Percentiles rank a stretch among this genome's conserved stretches.
phyloP scores from a whole-genome alignment of 2,797 vertebrate genomes.

The Phalloptychus januarius region DNA sequence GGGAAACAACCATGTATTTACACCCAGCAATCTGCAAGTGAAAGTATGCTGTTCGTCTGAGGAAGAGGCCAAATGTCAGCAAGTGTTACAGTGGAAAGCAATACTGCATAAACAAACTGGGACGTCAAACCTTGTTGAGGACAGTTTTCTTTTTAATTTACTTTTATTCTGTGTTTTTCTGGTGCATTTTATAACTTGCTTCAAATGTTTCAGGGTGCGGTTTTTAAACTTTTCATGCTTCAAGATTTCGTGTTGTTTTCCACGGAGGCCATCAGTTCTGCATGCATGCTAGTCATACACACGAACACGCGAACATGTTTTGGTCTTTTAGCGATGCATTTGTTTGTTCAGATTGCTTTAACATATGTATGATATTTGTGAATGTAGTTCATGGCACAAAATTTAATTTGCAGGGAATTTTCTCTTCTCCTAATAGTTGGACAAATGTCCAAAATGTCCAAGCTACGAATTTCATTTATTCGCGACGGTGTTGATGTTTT shows the following conservation, averaged over 20 bases:
- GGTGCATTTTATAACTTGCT: neutral
- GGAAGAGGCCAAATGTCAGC: constrained; percentile 43
- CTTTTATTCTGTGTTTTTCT: neutral
- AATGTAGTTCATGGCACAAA: neutral
- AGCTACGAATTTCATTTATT: neutral
- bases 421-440: neutral
- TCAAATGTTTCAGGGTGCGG: neutral
- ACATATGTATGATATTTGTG: neutral
- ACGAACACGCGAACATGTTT: neutral
- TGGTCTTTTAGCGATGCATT: neutral
- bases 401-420: neutral
- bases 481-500: neutral
- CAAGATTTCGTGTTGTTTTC: neutral
- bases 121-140: constrained; percentile 4
- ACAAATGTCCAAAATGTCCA: neutral
- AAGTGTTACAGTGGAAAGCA: constrained; percentile 30
- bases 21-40: constrained; percentile 9
- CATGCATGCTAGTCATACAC: neutral
- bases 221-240: neutral
- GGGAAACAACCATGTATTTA: constrained; percentile 13
- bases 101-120: neutral
- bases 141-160: neutral
- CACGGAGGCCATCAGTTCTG: neutral
- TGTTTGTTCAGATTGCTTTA: neutral
- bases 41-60: constrained; percentile 13